These are phyloP conservation scores for Drosophila bunnanda DNA, from an alignment of 2,888 invertebrate species.

Conservation along the genomic window DNA sequence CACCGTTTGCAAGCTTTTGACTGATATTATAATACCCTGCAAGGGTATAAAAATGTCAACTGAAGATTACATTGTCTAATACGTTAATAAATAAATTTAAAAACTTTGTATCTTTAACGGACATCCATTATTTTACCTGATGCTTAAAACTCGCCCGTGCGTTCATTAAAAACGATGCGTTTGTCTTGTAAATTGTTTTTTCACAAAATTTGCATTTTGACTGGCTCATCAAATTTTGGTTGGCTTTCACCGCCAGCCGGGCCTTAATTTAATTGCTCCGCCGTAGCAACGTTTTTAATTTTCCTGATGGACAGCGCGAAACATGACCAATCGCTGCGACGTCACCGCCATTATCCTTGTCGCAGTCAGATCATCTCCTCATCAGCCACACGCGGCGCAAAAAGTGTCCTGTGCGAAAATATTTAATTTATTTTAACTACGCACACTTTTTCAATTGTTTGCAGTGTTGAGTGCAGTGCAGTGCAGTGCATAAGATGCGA, in stretches of 20 bases:
- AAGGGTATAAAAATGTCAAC: not conserved
- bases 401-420: slow-evolving; percentile 53
- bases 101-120: not conserved
- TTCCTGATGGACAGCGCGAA: slow-evolving; percentile 44
- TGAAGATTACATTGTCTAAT: not conserved
- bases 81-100: not conserved
- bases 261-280: slow-evolving; percentile 37
- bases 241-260: slow-evolving; percentile 1
- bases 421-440: slow-evolving; percentile 61
- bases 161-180: slow-evolving; percentile 1
- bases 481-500: slow-evolving; percentile 30
- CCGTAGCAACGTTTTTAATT: slow-evolving; percentile 40
- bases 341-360: slow-evolving; percentile 15
- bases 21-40: too few relatives aligned
- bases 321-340: slow-evolving; percentile 18
- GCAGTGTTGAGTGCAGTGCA: slow-evolving; percentile 11
- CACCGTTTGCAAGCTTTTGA: too few relatives aligned
- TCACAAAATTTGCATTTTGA: slow-evolving; percentile 44
- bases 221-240: slow-evolving; percentile 32
- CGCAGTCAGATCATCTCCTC: slow-evolving; percentile 34
- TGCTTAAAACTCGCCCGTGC: not conserved
- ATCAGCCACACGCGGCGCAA: slow-evolving; percentile 22
- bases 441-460: slow-evolving; percentile 20
- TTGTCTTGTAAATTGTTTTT: slow-evolving; percentile 32
- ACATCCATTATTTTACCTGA: not conserved